Conservation (phyloP, 2,888 invertebrate species). For the Epinotia bilunana region DNA sequence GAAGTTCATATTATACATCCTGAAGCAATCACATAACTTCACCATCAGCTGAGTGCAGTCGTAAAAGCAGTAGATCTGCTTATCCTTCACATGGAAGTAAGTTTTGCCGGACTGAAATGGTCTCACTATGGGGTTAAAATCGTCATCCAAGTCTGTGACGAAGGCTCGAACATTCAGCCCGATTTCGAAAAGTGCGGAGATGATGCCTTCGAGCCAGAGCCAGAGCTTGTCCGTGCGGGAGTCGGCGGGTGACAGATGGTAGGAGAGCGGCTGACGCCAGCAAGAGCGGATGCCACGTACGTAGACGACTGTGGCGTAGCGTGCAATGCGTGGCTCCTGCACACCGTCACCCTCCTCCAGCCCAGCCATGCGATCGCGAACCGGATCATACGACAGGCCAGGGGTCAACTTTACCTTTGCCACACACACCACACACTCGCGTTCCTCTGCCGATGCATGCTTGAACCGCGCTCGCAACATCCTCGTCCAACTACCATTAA, state of each 20-base stretch:
- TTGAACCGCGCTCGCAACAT: slow-evolving; percentile 12
- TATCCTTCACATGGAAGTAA: slow-evolving; percentile 6
- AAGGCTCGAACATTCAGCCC: slow-evolving; percentile 28
- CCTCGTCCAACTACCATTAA: slow-evolving; percentile 5
- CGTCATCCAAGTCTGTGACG: slow-evolving; percentile 21
- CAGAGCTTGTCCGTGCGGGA: not conserved
- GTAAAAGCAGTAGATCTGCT: slow-evolving; percentile 23
- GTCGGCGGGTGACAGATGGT: not conserved
- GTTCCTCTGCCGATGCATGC: not conserved
- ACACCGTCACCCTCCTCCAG: slow-evolving; percentile 11
- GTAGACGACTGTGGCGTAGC: slow-evolving; percentile 9
- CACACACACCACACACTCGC: slow-evolving; percentile 27
- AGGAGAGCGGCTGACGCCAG: slow-evolving; percentile 36
- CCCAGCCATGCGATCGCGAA: slow-evolving; percentile 16
- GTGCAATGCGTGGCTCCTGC: slow-evolving; percentile 13
- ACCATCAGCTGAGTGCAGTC: slow-evolving; percentile 24
- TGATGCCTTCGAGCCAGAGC: not conserved
- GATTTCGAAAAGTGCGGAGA: slow-evolving; percentile 6
- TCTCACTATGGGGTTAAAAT: not conserved
- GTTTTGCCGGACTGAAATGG: not conserved
- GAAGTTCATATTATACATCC: not conserved
- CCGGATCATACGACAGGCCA: slow-evolving; percentile 12
- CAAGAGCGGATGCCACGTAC: slow-evolving; percentile 18
- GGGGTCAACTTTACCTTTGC: slow-evolving; percentile 3
- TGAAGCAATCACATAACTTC: slow-evolving; percentile 15